phyloP scores from a whole-genome alignment of 2,888 invertebrate genomes.

The Trilocha varians region DNA sequence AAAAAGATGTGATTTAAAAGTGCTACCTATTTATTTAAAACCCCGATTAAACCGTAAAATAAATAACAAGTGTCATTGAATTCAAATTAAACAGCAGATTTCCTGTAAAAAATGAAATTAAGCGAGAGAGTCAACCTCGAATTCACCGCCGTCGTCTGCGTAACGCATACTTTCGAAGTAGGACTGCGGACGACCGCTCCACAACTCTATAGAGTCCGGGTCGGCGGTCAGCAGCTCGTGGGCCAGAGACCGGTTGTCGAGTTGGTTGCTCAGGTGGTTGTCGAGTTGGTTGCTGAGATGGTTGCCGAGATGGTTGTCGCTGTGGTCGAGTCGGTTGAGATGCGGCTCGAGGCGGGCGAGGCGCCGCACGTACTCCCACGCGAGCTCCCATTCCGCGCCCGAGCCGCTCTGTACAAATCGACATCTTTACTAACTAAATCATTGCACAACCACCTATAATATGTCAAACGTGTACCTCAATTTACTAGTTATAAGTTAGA shows the following conservation, averaged over 20 bases:
- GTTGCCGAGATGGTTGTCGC: constrained; percentile 16
- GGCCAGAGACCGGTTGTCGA: constrained; percentile 22
- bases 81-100: too few species aligned
- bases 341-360: constrained; percentile 46
- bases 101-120: too few species aligned
- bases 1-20: too few species aligned
- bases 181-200: constrained; percentile 65
- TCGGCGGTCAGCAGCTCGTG: constrained; percentile 39
- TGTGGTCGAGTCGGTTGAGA: constrained; percentile 41
- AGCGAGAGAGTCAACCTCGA: constrained; percentile 51
- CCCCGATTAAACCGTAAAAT: background rate
- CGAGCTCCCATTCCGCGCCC: constrained; percentile 14
- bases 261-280: constrained; percentile 11
- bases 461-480: too few species aligned
- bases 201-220: constrained; percentile 58
- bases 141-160: constrained; percentile 22
- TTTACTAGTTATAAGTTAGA: too few species aligned
- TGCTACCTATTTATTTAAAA: too few species aligned
- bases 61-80: background rate
- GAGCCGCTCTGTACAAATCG: background rate
- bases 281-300: constrained; percentile 34
- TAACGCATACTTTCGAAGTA: constrained; percentile 78
- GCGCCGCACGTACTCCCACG: constrained; percentile 55
- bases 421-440: too few species aligned
- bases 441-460: too few species aligned